These are phyloP conservation scores for Drosophila anceps DNA, from an alignment of 2,888 invertebrate species.

Conservation along the genomic window DNA sequence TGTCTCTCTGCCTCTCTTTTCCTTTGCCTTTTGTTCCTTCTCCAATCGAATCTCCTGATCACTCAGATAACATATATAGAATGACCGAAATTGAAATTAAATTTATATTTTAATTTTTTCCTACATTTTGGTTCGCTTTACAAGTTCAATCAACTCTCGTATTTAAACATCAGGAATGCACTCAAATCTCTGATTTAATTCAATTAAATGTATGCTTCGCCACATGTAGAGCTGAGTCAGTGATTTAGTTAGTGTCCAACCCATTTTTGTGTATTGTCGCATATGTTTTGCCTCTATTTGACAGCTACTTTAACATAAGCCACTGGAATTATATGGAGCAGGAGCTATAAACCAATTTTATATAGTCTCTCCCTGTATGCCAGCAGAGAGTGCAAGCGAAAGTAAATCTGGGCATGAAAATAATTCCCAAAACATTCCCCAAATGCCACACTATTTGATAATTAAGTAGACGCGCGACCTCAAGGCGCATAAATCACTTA, in stretches of 20 bases:
- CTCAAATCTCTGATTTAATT: background rate
- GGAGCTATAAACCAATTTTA: slow-evolving; percentile 73
- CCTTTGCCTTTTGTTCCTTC: background rate
- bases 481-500: slow-evolving; percentile 79
- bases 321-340: slow-evolving; percentile 59
- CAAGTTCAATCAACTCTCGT: background rate
- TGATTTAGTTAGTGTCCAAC: slow-evolving; percentile 22
- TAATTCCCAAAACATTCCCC: slow-evolving; percentile 77
- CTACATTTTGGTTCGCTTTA: background rate
- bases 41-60: background rate
- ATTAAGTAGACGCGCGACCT: slow-evolving; percentile 80
- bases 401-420: slow-evolving; percentile 57
- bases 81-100: background rate
- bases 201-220: slow-evolving; percentile 11
- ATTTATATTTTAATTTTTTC: background rate
- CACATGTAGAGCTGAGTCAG: background rate
- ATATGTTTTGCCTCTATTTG: slow-evolving; percentile 43
- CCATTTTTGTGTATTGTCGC: slow-evolving; percentile 29
- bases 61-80: background rate
- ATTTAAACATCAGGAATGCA: background rate
- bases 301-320: slow-evolving; percentile 53
- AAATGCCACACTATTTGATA: slow-evolving; percentile 80
- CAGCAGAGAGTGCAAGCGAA: slow-evolving; percentile 15
- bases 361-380: slow-evolving; percentile 35
- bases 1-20: background rate